Base-by-base conservation (phyloP, 2,888 invertebrate genomes). In the Neocrepidodera transversa region DNA sequence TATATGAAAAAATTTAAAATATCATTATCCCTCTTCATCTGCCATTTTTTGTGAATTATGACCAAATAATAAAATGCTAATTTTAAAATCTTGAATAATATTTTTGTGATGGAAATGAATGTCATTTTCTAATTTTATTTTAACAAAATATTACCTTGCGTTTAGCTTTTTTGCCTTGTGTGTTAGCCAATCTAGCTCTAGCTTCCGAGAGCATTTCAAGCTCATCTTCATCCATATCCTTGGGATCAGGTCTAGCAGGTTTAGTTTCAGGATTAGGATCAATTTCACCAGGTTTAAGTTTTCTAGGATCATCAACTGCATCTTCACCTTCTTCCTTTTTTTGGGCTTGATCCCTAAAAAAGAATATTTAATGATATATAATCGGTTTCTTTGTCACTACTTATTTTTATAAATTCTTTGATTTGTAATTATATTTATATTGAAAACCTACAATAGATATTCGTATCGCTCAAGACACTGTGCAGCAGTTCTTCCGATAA, bases 211-310 rank as follows among this genome's bases (percentile, higher is more conserved):
- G 81, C 99, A 99, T 99, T 82, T 99, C 99, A 79, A 99, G 80
- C 80, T 99, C 97, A 85, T 99, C 98, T 87, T 99, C 98, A 81
- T 99, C 99, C 99, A 99, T 99, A 76, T 99, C 99, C 73, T 98
- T 95, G 1, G 98, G 98, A 82, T 99, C 99, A 1, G 99, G 99
- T 49, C 98, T 85, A 0, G 99, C 99, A 2, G 99, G 99, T 80
- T 99, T 99, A 0, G 98, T 99, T 82, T 99, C 99, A 7, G 99
- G 99, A 81, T 98, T 98, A 0, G 99, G 99, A 82, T 99, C 99
- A 74, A 99, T 99, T 83, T 99, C 99, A 18, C 99, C 99, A 0
- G 98, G 98, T 77, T 97, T 97, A 36, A 99, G 83, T 78, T 98
- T 98, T 28, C 98, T 86, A 0, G 98, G 97, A 81, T 99, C 98